These are phyloP conservation scores for Pseudopipra pipra DNA, from an alignment of 2,113 vertebrate genomes.

Conservation along the genomic window DNA sequence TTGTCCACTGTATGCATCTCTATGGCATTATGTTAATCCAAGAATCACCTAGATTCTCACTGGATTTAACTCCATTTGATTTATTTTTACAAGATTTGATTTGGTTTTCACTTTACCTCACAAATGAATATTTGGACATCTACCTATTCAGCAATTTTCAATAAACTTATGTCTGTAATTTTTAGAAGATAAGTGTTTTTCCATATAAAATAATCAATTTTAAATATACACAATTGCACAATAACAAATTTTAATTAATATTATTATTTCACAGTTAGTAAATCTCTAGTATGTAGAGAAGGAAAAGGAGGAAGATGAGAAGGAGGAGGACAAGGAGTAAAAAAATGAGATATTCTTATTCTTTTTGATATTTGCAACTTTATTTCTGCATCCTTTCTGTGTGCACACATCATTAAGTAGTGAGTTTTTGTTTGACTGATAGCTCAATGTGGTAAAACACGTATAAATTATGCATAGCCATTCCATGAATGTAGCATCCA, in stretches of 20 bases:
- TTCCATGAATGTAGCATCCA: neutral
- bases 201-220: neutral
- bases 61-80: neutral
- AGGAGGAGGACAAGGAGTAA: neutral
- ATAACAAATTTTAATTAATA: neutral
- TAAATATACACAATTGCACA: neutral
- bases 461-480: neutral
- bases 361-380: neutral
- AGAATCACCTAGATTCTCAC: neutral
- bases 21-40: neutral
- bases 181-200: neutral
- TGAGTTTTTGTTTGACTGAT: neutral
- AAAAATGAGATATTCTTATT: neutral
- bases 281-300: neutral
- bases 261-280: neutral
- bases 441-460: neutral
- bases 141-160: neutral
- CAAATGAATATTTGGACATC: neutral
- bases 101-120: neutral
- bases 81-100: neutral
- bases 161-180: neutral
- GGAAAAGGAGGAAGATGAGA: neutral
- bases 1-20: neutral
- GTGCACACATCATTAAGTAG: neutral
- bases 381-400: neutral